Evolutionary conservation across 2,888 invertebrate genomes (phyloP).

Genomic region (Alcis repandata): DNA sequence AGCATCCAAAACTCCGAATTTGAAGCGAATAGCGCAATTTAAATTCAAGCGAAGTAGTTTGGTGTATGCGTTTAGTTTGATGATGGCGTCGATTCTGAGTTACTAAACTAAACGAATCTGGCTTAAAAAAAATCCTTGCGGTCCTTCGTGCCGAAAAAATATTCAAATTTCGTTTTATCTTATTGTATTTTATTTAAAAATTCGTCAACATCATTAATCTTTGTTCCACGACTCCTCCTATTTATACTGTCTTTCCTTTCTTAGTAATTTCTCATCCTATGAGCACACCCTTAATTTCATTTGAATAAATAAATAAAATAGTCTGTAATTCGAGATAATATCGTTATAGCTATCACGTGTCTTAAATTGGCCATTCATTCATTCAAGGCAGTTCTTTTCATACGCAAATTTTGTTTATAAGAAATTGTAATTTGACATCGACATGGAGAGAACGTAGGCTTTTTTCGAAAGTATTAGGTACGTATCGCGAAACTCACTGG

Average conservation of each 20-base stretch:
- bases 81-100: too few relatives aligned
- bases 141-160: too few relatives aligned
- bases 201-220: too few relatives aligned
- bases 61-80: not conserved
- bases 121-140: too few relatives aligned
- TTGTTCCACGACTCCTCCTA: not conserved
- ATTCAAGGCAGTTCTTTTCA: slow-evolving; percentile 9
- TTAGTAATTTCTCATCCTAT: not conserved
- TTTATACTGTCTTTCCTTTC: not conserved
- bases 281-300: not conserved
- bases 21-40: slow-evolving; percentile 3
- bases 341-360: not conserved
- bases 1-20: not conserved
- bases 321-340: slow-evolving; percentile 1
- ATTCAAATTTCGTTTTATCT: not conserved
- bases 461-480: too few relatives aligned
- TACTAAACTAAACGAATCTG: too few relatives aligned
- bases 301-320: slow-evolving; percentile 8
- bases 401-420: slow-evolving; percentile 6
- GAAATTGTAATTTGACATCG: slow-evolving; percentile 11
- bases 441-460: too few relatives aligned
- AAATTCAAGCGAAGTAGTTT: not conserved
- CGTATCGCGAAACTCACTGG: not conserved
- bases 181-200: not conserved
- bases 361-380: slow-evolving; percentile 6